Percentiles rank a stretch among this genome's conserved stretches.
Conservation (phyloP, 1,140 invertebrate species). For the Apis florea region DNA sequence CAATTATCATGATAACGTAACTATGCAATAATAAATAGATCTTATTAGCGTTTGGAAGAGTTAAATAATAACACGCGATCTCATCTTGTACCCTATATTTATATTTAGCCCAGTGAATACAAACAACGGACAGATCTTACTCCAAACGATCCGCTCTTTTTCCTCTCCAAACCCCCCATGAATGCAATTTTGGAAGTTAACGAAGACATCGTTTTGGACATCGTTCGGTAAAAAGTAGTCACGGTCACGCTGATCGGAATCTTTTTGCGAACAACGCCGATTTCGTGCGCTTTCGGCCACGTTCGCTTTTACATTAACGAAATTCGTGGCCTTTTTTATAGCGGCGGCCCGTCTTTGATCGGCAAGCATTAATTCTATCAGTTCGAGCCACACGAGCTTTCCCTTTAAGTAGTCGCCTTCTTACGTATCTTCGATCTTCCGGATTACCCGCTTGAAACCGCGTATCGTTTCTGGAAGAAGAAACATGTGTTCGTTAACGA, state of each 20-base stretch:
- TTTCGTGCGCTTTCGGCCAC: conserved; percentile 37
- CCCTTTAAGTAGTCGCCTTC: conserved; percentile 18
- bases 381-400: conserved; percentile 9
- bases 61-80: not conserved
- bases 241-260: conserved; percentile 26
- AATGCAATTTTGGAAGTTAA: conserved; percentile 6
- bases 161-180: not conserved
- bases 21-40: too few relatives aligned
- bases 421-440: conserved; percentile 24
- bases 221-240: conserved; percentile 23
- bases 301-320: conserved; percentile 40
- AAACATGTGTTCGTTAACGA: conserved; percentile 33
- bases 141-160: not conserved
- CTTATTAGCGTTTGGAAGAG: too few relatives aligned
- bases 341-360: conserved; percentile 27
- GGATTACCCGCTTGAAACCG: not conserved
- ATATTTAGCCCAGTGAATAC: not conserved
- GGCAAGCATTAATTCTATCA: conserved; percentile 24
- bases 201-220: conserved; percentile 39
- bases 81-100: not conserved
- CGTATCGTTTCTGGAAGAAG: not conserved
- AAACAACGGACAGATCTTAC: not conserved
- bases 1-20: too few relatives aligned
- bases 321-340: conserved; percentile 32
- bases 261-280: conserved; percentile 15